Evolutionary conservation across 2,888 invertebrate genomes (phyloP).

Genomic region (Acanthosepion esculentum): DNA sequence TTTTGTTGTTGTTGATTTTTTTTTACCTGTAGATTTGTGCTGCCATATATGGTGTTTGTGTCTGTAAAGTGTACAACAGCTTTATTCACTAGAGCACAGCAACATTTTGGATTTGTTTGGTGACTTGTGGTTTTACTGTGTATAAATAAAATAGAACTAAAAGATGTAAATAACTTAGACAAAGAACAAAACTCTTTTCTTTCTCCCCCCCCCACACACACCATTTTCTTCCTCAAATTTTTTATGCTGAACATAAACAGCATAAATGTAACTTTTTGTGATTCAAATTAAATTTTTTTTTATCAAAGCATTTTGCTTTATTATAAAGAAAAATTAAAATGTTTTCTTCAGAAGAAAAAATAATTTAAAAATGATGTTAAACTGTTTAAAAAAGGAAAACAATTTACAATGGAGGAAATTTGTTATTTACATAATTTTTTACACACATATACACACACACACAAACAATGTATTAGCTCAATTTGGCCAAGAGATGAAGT

Average conservation of each 20-base stretch:
- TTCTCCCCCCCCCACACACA: neutral
- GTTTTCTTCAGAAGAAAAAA: neutral
- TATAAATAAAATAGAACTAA: conserved; percentile 40
- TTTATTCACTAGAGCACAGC: conserved; percentile 41
- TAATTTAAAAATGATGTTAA: neutral
- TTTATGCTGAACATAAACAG: neutral
- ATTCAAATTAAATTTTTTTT: neutral
- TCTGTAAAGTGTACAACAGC: conserved; percentile 46
- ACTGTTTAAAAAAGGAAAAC: neutral
- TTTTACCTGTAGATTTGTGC: conserved; percentile 42
- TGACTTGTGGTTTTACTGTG: conserved; percentile 38
- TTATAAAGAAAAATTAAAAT: neutral
- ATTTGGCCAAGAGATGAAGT: conserved; percentile 40
- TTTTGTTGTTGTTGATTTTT: neutral
- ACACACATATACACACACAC: neutral
- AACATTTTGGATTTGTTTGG: neutral
- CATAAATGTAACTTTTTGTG: neutral
- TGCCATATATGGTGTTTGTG: conserved; percentile 1
- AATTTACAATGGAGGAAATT: neutral
- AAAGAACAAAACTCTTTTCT: neutral
- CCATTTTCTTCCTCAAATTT: neutral
- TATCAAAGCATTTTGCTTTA: neutral
- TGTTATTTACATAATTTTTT: neutral
- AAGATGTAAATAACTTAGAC: conserved; percentile 44
- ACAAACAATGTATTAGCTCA: neutral